Percentiles rank a stretch among this genome's conserved stretches.
Evolutionary conservation across 2,797 vertebrate species (phyloP).

Genomic region (Xenops minutus): DNA sequence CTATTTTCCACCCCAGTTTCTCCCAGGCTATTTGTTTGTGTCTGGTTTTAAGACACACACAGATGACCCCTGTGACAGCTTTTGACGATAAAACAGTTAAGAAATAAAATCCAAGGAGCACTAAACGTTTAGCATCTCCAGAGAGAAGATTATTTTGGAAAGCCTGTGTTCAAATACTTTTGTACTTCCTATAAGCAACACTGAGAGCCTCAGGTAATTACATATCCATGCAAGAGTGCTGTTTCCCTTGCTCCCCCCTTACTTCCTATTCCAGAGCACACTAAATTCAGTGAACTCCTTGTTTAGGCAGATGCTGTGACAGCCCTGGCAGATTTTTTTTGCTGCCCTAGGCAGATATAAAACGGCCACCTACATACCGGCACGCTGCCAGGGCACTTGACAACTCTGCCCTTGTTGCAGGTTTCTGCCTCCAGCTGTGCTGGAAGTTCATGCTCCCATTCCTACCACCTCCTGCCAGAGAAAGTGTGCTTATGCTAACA

Average conservation of each 20-base stretch:
- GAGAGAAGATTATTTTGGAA: not conserved
- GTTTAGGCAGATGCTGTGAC: not conserved
- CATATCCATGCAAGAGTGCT: not conserved
- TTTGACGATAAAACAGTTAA: not conserved
- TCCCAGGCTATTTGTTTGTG: not conserved
- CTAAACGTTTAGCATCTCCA: not conserved
- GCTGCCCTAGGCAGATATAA: not conserved
- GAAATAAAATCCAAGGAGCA: not conserved
- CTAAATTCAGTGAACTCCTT: not conserved
- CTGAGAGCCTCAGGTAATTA: not conserved
- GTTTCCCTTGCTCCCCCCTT: not conserved
- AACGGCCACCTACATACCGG: not conserved
- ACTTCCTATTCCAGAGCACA: not conserved
- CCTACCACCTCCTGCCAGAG: not conserved
- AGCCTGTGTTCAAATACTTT: not conserved
- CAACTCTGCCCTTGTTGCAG: not conserved
- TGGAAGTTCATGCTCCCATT: not conserved
- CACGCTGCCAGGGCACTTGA: not conserved
- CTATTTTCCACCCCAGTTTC: not conserved
- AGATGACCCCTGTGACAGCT: not conserved
- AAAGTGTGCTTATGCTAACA: not conserved
- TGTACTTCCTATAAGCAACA: not conserved
- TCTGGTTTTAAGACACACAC: not conserved
- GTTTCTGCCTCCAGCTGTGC: constrained; percentile 19
- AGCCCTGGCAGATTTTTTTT: not conserved